phyloP scores from a whole-genome alignment of 2,888 invertebrate species.

The Belgica antarctica region DNA sequence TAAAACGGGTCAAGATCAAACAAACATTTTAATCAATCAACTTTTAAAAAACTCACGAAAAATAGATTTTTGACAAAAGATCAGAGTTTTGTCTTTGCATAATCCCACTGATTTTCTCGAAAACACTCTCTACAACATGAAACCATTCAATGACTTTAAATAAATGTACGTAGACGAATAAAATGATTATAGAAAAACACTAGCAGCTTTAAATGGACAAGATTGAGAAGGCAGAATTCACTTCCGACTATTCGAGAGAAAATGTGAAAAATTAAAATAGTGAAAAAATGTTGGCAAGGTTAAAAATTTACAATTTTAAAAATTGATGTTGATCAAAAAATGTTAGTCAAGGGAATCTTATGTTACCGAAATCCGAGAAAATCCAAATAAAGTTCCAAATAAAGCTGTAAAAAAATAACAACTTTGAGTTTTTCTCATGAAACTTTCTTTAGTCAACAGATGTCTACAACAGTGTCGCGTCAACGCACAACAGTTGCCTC shows the following conservation, averaged over 20 bases:
- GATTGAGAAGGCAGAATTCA: no score
- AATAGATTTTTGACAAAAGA: no score
- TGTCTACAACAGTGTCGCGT: slow-evolving; percentile 21
- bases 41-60: slow-evolving; percentile 18
- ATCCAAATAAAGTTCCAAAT: slow-evolving; percentile 13
- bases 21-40: slow-evolving; percentile 30
- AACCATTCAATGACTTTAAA: not conserved
- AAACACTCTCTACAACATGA: not conserved
- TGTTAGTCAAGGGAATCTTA: not conserved
- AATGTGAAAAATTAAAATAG: not conserved
- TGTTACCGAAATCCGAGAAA: slow-evolving; percentile 1
- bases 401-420: slow-evolving; percentile 9
- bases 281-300: slow-evolving; percentile 27
- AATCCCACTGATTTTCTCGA: not conserved
- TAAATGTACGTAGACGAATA: slow-evolving; percentile 37
- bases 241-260: no score
- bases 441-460: slow-evolving; percentile 28
- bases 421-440: not conserved
- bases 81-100: not conserved
- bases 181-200: slow-evolving; percentile 22
- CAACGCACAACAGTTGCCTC: not conserved
- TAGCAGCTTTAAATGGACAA: slow-evolving; percentile 39
- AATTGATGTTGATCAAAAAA: slow-evolving; percentile 23
- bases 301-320: slow-evolving; percentile 42
- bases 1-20: slow-evolving; percentile 28